These are phyloP conservation scores for Hermaeophaga mercurialis DNA, from an alignment of 2,888 invertebrate species.

Conservation along the genomic window DNA sequence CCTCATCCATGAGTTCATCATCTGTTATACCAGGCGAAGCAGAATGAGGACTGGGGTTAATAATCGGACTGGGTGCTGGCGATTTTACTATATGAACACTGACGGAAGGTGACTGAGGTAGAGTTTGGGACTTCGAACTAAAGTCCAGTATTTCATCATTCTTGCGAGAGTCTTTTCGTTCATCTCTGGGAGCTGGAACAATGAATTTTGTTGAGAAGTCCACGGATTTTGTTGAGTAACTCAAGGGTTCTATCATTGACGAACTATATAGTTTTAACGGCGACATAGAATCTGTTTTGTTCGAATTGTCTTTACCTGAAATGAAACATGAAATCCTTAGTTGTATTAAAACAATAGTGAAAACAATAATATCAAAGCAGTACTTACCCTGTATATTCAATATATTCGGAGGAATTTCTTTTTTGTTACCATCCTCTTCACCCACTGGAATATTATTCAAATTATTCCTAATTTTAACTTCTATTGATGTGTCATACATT, in stretches of 20 bases:
- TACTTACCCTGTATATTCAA: constrained; percentile 38
- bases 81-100: constrained; percentile 79
- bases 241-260: constrained; percentile 45
- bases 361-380: too few relatives aligned
- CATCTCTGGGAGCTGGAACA: constrained; percentile 52
- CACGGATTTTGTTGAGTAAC: constrained; percentile 54
- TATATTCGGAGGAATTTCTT: constrained; percentile 47
- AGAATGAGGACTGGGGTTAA: constrained; percentile 69
- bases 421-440: constrained; percentile 46
- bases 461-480: constrained; percentile 52
- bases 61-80: constrained; percentile 72
- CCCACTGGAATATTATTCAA: constrained; percentile 44
- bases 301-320: constrained; percentile 45
- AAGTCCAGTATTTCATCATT: constrained; percentile 65
- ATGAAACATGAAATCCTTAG: background rate
- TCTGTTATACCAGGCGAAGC: constrained; percentile 85
- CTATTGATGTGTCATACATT: constrained; percentile 51
- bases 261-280: constrained; percentile 45
- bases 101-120: constrained; percentile 69
- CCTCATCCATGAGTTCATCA: constrained; percentile 90
- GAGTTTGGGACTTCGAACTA: constrained; percentile 42
- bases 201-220: constrained; percentile 58
- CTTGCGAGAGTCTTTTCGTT: constrained; percentile 41
- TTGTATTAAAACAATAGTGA: too few relatives aligned
- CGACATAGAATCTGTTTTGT: constrained; percentile 46